Conservation (phyloP, 2,113 vertebrate species). For the Phaethon lepturus region DNA sequence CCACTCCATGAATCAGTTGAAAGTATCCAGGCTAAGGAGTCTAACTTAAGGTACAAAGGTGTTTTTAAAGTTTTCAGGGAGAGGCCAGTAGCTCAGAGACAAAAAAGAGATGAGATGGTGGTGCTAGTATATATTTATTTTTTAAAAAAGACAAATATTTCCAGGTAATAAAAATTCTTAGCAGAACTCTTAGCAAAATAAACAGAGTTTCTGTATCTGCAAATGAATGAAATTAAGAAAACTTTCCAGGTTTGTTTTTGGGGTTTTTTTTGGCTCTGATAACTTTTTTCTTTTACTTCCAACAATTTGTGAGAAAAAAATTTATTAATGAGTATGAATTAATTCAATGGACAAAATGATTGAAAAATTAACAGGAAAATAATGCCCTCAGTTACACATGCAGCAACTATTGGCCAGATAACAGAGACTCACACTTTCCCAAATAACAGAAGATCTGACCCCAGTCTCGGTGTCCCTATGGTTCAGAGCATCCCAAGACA, state of each 20-base stretch:
- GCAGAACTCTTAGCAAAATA: background rate
- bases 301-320: background rate
- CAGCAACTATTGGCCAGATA: background rate
- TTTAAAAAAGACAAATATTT: background rate
- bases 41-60: background rate
- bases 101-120: background rate
- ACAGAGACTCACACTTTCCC: background rate
- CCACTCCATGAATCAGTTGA: rapidly evolving
- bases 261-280: background rate
- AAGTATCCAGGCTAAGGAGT: background rate
- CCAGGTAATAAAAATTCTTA: background rate
- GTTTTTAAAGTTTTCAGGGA: background rate
- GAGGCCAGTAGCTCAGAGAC: background rate
- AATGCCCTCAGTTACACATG: background rate
- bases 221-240: background rate
- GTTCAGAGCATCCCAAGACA: background rate
- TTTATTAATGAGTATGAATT: background rate
- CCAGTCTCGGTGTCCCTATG: background rate
- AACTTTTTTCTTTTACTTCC: background rate
- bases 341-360: background rate
- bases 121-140: background rate
- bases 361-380: background rate
- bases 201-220: background rate
- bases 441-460: background rate
- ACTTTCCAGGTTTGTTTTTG: background rate